phyloP scores from a whole-genome alignment of 2,797 vertebrate genomes.

The Pristis pectinata region DNA sequence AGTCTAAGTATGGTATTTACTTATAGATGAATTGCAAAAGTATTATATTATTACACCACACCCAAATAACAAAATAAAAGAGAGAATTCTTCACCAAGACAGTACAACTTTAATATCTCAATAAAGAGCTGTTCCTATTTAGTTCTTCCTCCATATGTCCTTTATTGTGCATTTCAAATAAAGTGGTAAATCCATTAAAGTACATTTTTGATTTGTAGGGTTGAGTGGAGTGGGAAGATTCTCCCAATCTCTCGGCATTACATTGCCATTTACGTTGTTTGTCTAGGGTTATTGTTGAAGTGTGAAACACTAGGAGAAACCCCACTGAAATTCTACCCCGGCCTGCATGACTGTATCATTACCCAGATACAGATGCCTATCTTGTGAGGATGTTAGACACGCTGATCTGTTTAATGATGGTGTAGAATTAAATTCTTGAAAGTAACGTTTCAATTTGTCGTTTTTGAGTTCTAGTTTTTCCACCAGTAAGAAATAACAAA shows the following conservation, averaged over 20 bases:
- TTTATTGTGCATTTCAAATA: background rate
- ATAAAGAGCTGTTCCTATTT: background rate
- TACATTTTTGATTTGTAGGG: background rate
- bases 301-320: background rate
- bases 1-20: background rate
- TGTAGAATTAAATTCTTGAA: background rate
- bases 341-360: background rate
- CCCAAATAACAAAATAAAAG: background rate
- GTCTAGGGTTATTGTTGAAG: background rate
- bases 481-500: background rate
- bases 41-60: too few relatives aligned
- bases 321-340: background rate
- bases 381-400: background rate
- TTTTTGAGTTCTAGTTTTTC: background rate
- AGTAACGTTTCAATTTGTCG: background rate
- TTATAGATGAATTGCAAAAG: background rate
- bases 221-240: too few relatives aligned
- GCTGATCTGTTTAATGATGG: background rate
- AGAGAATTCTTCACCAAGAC: background rate
- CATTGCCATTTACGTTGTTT: background rate
- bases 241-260: background rate
- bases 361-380: background rate
- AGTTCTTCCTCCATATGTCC: background rate
- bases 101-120: background rate
- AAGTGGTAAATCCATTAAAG: background rate